phyloP scores from a whole-genome alignment of 2,797 vertebrate genomes.

The Cossypha heuglini region DNA sequence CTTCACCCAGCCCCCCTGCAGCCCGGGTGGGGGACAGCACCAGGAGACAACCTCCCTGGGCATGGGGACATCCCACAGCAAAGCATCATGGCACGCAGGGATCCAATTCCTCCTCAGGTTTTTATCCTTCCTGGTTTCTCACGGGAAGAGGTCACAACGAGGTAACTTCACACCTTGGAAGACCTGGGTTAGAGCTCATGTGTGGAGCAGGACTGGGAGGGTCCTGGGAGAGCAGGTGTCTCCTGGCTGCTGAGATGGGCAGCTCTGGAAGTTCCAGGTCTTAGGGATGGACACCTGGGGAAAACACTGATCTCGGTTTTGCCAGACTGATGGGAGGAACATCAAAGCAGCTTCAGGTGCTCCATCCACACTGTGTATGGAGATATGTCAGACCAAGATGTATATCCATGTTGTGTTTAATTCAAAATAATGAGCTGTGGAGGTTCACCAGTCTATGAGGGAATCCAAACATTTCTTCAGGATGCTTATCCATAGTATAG shows the following conservation, averaged over 20 bases:
- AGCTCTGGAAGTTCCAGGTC: neutral
- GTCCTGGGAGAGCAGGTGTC: neutral
- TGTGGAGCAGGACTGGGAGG: neutral
- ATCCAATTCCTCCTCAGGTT: neutral
- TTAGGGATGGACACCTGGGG: neutral
- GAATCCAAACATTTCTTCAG: neutral
- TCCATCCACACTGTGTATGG: rapidly evolving
- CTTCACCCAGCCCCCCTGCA: neutral
- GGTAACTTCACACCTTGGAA: neutral
- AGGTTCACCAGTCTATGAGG: neutral
- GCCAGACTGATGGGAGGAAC: neutral
- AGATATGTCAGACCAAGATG: neutral
- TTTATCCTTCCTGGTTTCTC: neutral
- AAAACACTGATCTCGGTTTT: neutral
- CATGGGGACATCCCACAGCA: neutral
- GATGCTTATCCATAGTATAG: neutral
- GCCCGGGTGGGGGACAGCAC: neutral
- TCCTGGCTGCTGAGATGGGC: neutral
- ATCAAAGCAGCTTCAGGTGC: neutral
- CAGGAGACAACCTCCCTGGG: rapidly evolving
- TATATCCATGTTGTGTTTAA: neutral
- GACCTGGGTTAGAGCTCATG: neutral
- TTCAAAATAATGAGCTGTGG: neutral
- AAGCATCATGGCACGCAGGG: neutral
- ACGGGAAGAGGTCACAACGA: neutral